A percentile compares a stretch with the other conserved stretches of the same genome.
These are phyloP conservation scores for Calidris pugnax DNA, from an alignment of 2,113 vertebrate species.

Conservation along the genomic window DNA sequence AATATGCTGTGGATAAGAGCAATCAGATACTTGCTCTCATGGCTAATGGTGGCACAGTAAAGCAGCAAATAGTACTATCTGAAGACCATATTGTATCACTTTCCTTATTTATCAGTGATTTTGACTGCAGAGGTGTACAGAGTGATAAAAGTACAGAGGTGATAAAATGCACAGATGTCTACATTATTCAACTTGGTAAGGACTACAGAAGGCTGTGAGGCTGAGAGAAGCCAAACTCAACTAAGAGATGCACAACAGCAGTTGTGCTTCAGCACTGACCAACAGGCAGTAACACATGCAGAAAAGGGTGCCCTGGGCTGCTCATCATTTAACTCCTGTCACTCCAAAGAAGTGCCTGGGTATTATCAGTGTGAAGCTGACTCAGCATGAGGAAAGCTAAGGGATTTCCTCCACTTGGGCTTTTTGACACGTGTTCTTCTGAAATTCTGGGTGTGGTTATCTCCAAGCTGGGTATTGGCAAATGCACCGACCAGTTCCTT, in stretches of 20 bases:
- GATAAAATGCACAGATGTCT: background rate
- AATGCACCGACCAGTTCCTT: background rate
- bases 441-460: background rate
- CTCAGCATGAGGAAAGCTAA: background rate
- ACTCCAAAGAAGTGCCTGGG: background rate
- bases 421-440: background rate
- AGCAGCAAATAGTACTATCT: background rate
- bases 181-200: background rate
- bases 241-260: background rate
- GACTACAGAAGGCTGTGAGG: background rate
- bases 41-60: background rate
- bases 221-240: background rate
- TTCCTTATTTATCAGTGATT: background rate
- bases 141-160: background rate
- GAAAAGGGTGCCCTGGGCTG: background rate
- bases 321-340: background rate
- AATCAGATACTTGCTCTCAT: background rate
- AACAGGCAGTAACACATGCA: fast-evolving
- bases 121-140: too few relatives aligned
- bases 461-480: background rate
- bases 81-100: background rate
- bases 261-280: background rate
- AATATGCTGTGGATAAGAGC: background rate
- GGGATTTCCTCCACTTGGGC: background rate
- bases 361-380: background rate